These are phyloP conservation scores for Metridium senile DNA, from an alignment of 92 coral and sea anemone genomes.

Conservation along the genomic window DNA sequence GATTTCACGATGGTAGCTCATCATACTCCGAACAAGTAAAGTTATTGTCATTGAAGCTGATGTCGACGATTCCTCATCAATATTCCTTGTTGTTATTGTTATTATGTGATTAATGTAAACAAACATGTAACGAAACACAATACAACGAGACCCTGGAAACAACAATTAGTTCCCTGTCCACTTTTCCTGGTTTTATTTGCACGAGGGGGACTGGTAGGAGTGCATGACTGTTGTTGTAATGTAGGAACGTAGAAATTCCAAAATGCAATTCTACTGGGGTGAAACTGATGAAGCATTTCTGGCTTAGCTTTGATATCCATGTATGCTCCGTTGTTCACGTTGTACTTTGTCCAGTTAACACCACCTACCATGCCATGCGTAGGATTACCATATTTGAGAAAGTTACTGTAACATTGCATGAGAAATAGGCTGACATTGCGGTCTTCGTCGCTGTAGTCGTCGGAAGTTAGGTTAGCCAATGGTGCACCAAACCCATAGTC, in stretches of 20 bases:
- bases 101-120: background rate
- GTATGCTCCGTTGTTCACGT: constrained; percentile 33
- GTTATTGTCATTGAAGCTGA: too few relatives aligned
- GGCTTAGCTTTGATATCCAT: constrained; percentile 47
- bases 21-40: too few relatives aligned
- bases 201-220: constrained; percentile 4
- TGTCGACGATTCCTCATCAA: too few relatives aligned
- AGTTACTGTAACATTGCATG: constrained; percentile 59
- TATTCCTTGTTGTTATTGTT: too few relatives aligned
- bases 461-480: constrained; percentile 30
- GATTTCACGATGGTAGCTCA: too few relatives aligned
- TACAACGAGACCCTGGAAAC: background rate
- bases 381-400: constrained; percentile 60
- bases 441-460: constrained; percentile 44
- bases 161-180: background rate
- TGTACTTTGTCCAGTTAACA: constrained; percentile 54
- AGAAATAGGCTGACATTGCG: constrained; percentile 61
- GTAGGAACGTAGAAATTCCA: constrained; percentile 70
- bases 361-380: constrained; percentile 49
- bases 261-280: constrained; percentile 71
- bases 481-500: constrained; percentile 72
- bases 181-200: background rate
- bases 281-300: constrained; percentile 37
- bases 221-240: constrained; percentile 30
- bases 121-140: background rate